Evolutionary conservation across 1,140 invertebrate species (phyloP).

Genomic region (Drosophila obscura): DNA sequence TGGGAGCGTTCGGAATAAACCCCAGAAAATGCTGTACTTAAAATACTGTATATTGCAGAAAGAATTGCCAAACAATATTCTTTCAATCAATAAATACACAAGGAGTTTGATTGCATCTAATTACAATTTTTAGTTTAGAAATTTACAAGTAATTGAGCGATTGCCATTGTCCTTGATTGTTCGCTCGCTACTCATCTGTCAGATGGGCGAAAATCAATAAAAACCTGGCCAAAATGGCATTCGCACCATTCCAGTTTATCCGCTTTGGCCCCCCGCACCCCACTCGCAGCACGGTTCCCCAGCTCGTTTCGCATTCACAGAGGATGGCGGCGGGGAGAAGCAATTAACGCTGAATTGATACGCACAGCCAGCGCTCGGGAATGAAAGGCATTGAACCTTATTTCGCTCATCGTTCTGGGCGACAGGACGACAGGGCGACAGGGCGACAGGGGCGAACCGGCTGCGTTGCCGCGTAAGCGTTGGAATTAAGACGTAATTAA

Average conservation of each 20-base stretch:
- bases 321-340: slow-evolving; percentile 37
- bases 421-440: too few species aligned
- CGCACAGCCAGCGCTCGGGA: slow-evolving; percentile 42
- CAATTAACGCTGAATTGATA: slow-evolving; percentile 80
- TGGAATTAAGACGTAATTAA: slow-evolving; percentile 82
- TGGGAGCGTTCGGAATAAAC: slow-evolving; percentile 6
- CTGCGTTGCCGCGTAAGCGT: slow-evolving; percentile 52
- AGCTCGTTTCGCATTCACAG: slow-evolving; percentile 44
- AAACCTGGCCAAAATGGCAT: slow-evolving; percentile 69
- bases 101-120: too few species aligned
- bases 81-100: too few species aligned
- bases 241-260: slow-evolving; percentile 72
- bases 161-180: background rate
- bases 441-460: background rate
- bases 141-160: background rate
- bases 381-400: slow-evolving; percentile 57
- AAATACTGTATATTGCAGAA: too few species aligned
- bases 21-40: too few species aligned
- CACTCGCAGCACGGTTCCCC: slow-evolving; percentile 7
- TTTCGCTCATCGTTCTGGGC: slow-evolving; percentile 6
- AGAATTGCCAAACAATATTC: too few species aligned
- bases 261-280: slow-evolving; percentile 27
- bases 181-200: slow-evolving; percentile 7
- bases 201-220: slow-evolving; percentile 47
- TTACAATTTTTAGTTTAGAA: background rate